phyloP scores from a whole-genome alignment of 2,888 invertebrate genomes.

The Hypsopygia costalis region DNA sequence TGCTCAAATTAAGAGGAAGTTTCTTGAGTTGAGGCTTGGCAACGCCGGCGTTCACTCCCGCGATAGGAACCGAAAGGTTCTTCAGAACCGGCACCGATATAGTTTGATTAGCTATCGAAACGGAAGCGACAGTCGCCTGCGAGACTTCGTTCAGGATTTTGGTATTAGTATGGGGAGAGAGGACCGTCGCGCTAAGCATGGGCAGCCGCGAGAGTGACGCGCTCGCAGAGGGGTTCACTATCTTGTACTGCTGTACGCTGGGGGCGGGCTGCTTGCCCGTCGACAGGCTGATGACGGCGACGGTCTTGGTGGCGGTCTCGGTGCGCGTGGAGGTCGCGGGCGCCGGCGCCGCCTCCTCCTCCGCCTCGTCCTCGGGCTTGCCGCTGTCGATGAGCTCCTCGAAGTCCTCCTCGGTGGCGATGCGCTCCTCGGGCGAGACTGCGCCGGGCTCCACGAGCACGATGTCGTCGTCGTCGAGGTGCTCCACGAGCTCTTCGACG shows the following conservation, averaged over 20 bases:
- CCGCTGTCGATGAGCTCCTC: conserved; percentile 84
- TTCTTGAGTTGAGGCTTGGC: conserved; percentile 56
- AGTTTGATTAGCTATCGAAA: conserved; percentile 75
- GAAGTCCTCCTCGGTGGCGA: conserved; percentile 84
- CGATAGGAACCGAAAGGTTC: conserved; percentile 60
- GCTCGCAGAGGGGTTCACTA: conserved; percentile 51
- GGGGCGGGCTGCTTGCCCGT: conserved; percentile 61
- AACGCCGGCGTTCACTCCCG: conserved; percentile 31
- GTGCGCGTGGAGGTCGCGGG: conserved; percentile 70
- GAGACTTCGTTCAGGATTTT: conserved; percentile 78
- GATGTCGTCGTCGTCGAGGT: conserved; percentile 81
- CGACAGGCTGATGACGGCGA: conserved; percentile 72
- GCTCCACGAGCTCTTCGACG: conserved; percentile 53
- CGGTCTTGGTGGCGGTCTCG: conserved; percentile 76
- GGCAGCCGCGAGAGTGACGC: conserved; percentile 57
- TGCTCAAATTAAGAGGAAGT: conserved; percentile 55
- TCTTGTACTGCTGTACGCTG: conserved; percentile 68
- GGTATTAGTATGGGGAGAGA: conserved; percentile 63
- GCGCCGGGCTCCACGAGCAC: conserved; percentile 81
- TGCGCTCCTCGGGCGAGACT: conserved; percentile 82
- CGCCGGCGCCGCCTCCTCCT: conserved; percentile 49
- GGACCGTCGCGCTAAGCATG: conserved; percentile 51
- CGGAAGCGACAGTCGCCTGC: conserved; percentile 80
- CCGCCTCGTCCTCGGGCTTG: conserved; percentile 74
- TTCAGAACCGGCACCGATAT: conserved; percentile 73